Evolutionary conservation across 2,888 invertebrate genomes (phyloP), one percentile per base, ranked within the genome.

Genomic region (Stenolophus ochropezus): DNA sequence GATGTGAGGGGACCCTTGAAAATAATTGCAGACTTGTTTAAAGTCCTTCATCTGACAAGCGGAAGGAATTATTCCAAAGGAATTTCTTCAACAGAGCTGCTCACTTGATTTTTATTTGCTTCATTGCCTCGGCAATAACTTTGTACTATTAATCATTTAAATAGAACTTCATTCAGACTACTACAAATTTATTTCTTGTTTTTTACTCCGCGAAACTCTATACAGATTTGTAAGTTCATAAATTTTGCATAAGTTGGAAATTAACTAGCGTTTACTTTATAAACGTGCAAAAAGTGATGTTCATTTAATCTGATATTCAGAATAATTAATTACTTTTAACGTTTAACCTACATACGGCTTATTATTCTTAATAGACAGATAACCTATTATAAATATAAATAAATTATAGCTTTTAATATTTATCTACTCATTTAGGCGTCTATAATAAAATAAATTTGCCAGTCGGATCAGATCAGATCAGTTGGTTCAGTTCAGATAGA

Each of bases 21-120:
- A 69, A 69, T 69, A 69, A 69, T 69, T 69, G 65, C 65, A 33
- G 65, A 69, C 16, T 69, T 33, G 33, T 69, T 69, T 69, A 69
- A 69, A 69, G 65, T 16, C 33, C 65, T 69, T 69, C 42, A 42
- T n/a, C 33, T 33, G 65, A 33, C 65, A 69, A 14, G 65, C 42
- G 11, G 33, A 69, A 33, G 65, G 65, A 69, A 69, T 69, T 69
- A 69, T 69, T 69, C 27, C 65, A 8, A 42, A 27, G 14, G 65
- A 27, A 69, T 69, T 69, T 69, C 65, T 69, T 69, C 18, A 33
- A 25, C 61, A 33, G 18, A 16, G 20, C 33, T 69, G 65, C 65
- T 69, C 65, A 69, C 33, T 69, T 69, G 5, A 69, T 33, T 69
- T 65, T 65, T 65, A 25, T 65, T 65, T 65, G 65, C 33, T 33